Base-by-base conservation (phyloP, 1,140 invertebrate genomes). In the Drosophila auraria region DNA sequence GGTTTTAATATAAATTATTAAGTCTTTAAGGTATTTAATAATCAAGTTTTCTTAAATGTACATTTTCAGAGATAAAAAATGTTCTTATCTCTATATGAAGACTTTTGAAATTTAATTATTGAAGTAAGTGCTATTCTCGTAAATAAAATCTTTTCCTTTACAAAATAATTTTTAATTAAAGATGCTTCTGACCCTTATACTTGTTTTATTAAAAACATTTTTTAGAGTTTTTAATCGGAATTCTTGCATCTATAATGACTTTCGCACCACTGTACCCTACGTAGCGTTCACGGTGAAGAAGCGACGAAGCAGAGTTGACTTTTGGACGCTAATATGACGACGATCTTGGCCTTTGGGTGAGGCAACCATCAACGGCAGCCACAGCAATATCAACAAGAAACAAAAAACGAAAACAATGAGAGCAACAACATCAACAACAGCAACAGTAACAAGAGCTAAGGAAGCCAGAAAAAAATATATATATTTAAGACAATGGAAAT, bases 261-360 rank as follows among this genome's bases (percentile, higher is more conserved):
- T 20, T 49, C 2, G 0, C 14, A 25, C 54, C 75, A 78, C 75
- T 57, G 51, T 78, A 27, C 36, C 5, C 5, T n/a, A 27, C 53
- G 17, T 45, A 51, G 45, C 40, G 33, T 59, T 75, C 53, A 51
- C 64, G 45, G 4, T 70, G 75, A 78, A 78, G 75, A 89, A 78
- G 84, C 83, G 81, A 78, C 78, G 75, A 78, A 70, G 65, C 57
- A 38, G 25, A 69, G 83, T 84, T 89, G 86, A 87, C 81, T 87
- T 87, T 89, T 84, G 81, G 81, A 87, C 83, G 84, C 70, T 89
- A 89, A 90, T 89, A 89, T 89, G 84, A 89, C 84, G 83, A 87
- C 83, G 83, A 90, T 89, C 84, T 90, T 89, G 84, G 84, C 84
- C 84, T 89, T 89, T 73, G 84, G 83, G 83, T 83, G 83, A 80